Evolutionary conservation across 2,797 vertebrate genomes (phyloP), one percentile per base, ranked within the genome.

Genomic region (Falco berigora): DNA sequence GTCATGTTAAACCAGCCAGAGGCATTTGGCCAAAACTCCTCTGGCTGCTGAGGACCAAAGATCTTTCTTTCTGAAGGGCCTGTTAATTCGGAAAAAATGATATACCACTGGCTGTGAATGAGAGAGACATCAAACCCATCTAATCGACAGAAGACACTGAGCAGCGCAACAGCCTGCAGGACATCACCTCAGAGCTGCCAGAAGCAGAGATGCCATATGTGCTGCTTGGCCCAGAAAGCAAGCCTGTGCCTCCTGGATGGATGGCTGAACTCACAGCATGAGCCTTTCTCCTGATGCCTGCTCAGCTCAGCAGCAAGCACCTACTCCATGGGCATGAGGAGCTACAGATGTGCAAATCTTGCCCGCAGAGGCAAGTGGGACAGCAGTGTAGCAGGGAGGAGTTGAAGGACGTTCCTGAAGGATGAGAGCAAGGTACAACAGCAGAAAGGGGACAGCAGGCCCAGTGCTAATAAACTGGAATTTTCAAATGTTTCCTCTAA

Each of bases 121-220:
- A 84, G 63, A 80, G 53, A 96, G 79, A 92, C 36, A 76, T 88
- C 85, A 73, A 46, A 92, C 0, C 3, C 1, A 59, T 7, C 42
- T 13, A 68, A 83, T 22, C 0, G 12, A 42, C 63, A 62, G 66
- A 30, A 81, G 68, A 38, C 5, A 5, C 34, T 2, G 55, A 74
- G 62, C 73, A 71, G 68, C 2, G 1, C 0, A 2, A 2, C 32
- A 76, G 80, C 67, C 72, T 0, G 0, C 14, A 7, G 92, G 58
- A 38, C 19, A 25, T 50, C 2, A 9, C 21, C 30, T 44, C 0
- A 0, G 42, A 80, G 82, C 79, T 92, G 90, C 76, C 88, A 88
- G 85, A 8, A 88, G 56, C n/a, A n/a, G 62, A 30, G 53, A 68
- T 4, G 3, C 82, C 62, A 3, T 92, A 59, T 77, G 88, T 17